Evolutionary conservation across 2,888 invertebrate species (phyloP), one percentile per base, ranked within the genome.

Genomic region (Diloba caeruleocephala): DNA sequence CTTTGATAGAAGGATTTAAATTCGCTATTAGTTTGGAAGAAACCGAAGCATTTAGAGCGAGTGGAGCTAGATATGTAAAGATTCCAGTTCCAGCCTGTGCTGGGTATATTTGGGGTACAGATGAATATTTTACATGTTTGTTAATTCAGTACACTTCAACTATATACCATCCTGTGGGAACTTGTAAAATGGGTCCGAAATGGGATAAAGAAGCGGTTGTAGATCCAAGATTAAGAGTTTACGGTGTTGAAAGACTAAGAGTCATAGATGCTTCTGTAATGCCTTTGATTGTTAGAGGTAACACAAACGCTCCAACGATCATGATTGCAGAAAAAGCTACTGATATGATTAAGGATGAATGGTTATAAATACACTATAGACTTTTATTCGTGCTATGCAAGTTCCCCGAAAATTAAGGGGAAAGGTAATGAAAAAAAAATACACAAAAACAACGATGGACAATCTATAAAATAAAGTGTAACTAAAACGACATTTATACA

Each of bases 241-340:
- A 96, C 71, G 96, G 96, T 0, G 90, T 96, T 3, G 84, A 90
- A 25, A 92, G 93, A 13, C 81, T 96, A 21, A 89, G 96, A 71
- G 96, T 96, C 0, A 93, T 96, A 9, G 96, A 96, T 76, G 93
- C 95, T 0, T 96, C 96, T 0, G 94, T 96, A 13, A 96, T 96
- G 95, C 96, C 96, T 0, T 81, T 85, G 15, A 94, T 95, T 59
- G 89, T 95, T 0, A 84, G 94, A 75, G 97, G 96, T 3, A 98
- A 98, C 82, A 97, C 97, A 0, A 97, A 98, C 81, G 97, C 96
- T 0, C 97, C 97, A 0, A 95, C 95, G 0, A 96, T 98, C 9
- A 98, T 98, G 97, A 97, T 98, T 45, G 98, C 95, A 0, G 98
- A 98, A 79, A 97, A 97, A 71, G 96, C 95, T 0, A 94, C 96